These are phyloP conservation scores for Epinotia bilunana DNA, from an alignment of 2,888 invertebrate genomes.

Conservation along the genomic window DNA sequence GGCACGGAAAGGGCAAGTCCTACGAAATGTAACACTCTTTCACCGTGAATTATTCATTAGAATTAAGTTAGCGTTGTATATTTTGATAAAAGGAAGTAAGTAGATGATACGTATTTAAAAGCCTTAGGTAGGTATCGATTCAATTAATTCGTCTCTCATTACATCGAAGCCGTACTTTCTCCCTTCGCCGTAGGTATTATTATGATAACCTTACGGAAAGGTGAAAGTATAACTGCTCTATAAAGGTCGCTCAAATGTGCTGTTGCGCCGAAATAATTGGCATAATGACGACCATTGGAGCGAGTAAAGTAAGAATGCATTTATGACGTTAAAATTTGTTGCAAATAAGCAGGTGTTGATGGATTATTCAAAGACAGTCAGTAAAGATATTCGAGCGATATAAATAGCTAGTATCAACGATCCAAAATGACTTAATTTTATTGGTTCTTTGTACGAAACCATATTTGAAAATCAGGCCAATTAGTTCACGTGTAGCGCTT, in stretches of 20 bases:
- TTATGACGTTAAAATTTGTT: constrained; percentile 3
- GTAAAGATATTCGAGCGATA: neutral
- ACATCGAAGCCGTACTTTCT: constrained; percentile 16
- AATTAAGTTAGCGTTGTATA: constrained; percentile 26
- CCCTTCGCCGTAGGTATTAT: constrained; percentile 7
- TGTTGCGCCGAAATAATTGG: constrained; percentile 43
- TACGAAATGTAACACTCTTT: constrained; percentile 29
- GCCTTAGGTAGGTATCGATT: neutral
- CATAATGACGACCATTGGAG: constrained; percentile 22
- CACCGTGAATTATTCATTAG: constrained; percentile 34
- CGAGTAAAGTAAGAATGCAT: constrained; percentile 22
- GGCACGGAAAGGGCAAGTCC: constrained; percentile 71
- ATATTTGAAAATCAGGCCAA: no score
- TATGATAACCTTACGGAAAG: constrained; percentile 22
- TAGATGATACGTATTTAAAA: neutral
- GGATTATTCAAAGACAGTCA: constrained; percentile 19
- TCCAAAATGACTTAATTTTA: neutral
- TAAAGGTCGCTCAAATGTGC: constrained; percentile 46
- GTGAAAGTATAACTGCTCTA: constrained; percentile 34
- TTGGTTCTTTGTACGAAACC: neutral
- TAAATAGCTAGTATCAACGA: neutral
- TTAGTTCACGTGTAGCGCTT: no score
- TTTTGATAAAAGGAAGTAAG: neutral
- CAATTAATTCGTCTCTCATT: constrained; percentile 2
- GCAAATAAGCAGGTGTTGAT: constrained; percentile 21